phyloP scores from a whole-genome alignment of 1,140 invertebrate species.

The Dryas iulia region DNA sequence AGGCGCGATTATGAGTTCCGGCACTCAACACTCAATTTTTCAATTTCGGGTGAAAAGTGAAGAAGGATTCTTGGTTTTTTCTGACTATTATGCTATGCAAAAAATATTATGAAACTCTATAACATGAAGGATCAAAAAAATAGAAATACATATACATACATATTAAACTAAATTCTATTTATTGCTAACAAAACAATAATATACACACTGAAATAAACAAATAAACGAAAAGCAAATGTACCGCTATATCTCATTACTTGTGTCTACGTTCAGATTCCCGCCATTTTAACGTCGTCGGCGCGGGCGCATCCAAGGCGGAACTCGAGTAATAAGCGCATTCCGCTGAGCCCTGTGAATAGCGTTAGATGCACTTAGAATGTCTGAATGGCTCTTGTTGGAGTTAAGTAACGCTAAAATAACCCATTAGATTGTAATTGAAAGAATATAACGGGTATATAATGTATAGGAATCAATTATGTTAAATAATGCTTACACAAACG shows the following conservation, averaged over 20 bases:
- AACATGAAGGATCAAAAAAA: too few relatives aligned
- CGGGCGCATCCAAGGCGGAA: constrained; percentile 61
- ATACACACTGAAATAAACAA: background rate
- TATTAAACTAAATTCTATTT: too few relatives aligned
- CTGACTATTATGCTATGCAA: too few relatives aligned
- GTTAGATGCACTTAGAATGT: constrained; percentile 54
- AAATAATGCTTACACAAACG: too few relatives aligned
- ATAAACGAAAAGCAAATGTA: constrained; percentile 5
- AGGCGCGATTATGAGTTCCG: too few relatives aligned
- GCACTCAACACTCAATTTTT: too few relatives aligned
- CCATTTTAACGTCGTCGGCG: constrained; percentile 49
- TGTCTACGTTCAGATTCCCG: constrained; percentile 43
- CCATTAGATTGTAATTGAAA: background rate
- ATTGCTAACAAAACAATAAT: background rate
- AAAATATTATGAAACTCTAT: too few relatives aligned
- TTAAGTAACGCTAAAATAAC: constrained; percentile 13
- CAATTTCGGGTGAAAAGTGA: too few relatives aligned
- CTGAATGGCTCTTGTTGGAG: constrained; percentile 45
- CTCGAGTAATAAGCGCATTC: constrained; percentile 65
- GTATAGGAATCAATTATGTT: too few relatives aligned
- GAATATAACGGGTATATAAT: background rate
- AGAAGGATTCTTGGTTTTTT: too few relatives aligned
- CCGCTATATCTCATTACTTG: constrained; percentile 31
- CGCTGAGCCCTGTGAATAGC: constrained; percentile 52
- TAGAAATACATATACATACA: too few relatives aligned